Conservation (phyloP, 2,797 vertebrate species). For the Myiothlypis coronata region DNA sequence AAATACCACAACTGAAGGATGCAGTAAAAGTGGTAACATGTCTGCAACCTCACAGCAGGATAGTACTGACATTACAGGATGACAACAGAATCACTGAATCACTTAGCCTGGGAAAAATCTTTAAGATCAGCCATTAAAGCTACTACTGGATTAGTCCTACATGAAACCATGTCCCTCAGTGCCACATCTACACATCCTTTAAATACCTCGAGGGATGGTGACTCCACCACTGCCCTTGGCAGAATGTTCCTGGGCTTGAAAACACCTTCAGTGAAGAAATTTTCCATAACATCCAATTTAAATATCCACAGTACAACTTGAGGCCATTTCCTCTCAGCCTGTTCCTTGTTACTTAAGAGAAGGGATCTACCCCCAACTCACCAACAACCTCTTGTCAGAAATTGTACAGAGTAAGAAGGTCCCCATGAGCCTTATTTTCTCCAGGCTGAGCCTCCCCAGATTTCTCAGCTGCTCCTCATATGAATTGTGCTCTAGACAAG, state of each 20-base stretch:
- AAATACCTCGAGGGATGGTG: not conserved
- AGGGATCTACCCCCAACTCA: not conserved
- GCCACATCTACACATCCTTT: not conserved
- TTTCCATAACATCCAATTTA: not conserved
- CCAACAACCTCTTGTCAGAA: not conserved
- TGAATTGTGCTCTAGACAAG: not conserved
- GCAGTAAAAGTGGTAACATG: rapidly evolving
- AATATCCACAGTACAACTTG: not conserved
- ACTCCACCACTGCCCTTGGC: not conserved
- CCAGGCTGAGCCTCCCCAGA: not conserved
- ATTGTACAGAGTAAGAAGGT: not conserved
- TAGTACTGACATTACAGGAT: not conserved
- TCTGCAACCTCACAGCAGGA: not conserved
- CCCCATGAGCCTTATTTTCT: not conserved
- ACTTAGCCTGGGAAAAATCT: not conserved
- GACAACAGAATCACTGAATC: not conserved
- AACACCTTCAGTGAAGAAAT: not conserved
- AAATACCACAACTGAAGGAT: not conserved
- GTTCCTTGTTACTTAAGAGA: not conserved
- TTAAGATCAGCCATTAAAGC: not conserved
- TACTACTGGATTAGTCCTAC: not conserved
- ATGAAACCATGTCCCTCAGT: not conserved
- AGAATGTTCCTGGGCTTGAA: not conserved
- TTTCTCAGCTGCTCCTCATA: not conserved
- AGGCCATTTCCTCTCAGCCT: not conserved